Percentiles rank a stretch among this genome's conserved stretches.
These are phyloP conservation scores for Chauna torquata DNA, from an alignment of 2,113 vertebrate species.

Conservation along the genomic window DNA sequence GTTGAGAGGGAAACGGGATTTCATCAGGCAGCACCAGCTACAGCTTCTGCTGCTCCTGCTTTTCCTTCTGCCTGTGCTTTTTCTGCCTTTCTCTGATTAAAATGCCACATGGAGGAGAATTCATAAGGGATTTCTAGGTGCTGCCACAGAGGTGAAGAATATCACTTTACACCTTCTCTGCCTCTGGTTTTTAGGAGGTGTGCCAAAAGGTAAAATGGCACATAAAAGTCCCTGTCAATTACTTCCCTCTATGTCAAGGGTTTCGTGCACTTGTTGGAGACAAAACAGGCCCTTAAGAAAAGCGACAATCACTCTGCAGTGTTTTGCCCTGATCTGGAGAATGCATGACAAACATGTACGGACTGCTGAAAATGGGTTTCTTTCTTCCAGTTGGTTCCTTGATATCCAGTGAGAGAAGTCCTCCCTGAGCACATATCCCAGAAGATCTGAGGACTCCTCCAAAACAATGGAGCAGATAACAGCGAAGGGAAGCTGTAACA, in stretches of 20 bases:
- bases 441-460: neutral
- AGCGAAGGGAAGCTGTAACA: neutral
- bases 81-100: neutral
- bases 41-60: neutral
- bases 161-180: neutral
- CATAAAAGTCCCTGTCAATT: neutral
- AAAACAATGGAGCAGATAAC: neutral
- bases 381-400: neutral
- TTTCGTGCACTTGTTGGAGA: neutral
- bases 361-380: neutral
- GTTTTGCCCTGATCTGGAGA: neutral
- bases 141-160: neutral
- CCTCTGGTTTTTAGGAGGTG: neutral
- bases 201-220: neutral
- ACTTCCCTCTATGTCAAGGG: neutral
- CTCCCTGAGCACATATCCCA: fast-evolving
- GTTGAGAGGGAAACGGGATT: neutral
- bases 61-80: neutral
- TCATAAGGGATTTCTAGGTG: neutral
- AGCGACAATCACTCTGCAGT: neutral
- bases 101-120: neutral
- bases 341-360: fast-evolving
- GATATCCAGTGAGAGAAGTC: neutral
- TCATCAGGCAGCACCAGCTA: neutral
- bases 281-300: neutral